Conservation (phyloP, 2,888 invertebrate species). For the Euzetes globulus region DNA sequence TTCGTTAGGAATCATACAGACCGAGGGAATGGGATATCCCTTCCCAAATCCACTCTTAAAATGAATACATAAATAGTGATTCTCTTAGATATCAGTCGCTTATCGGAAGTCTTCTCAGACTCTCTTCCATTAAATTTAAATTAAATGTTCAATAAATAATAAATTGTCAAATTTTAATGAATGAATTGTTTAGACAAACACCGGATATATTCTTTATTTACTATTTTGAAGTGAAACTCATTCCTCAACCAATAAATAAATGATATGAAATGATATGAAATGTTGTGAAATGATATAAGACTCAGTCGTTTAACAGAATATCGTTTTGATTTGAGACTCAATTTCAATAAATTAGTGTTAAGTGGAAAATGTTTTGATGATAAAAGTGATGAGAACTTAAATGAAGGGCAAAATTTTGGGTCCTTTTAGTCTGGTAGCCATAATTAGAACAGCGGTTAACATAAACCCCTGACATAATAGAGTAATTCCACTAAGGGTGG, state of each 20-base stretch:
- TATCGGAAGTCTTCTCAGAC: too few species aligned
- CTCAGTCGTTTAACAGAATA: too few species aligned
- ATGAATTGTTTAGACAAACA: background rate
- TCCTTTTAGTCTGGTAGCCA: constrained; percentile 37
- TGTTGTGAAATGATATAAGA: too few species aligned
- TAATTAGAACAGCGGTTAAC: constrained; percentile 38
- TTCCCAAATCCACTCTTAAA: too few species aligned
- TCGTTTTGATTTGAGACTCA: background rate
- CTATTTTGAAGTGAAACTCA: background rate
- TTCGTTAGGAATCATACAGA: background rate
- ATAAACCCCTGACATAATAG: constrained; percentile 39
- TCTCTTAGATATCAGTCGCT: too few species aligned
- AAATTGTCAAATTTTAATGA: background rate
- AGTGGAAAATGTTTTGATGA: background rate
- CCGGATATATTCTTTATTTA: background rate
- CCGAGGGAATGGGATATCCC: too few species aligned
- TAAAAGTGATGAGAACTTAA: background rate
- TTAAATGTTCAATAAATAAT: background rate
- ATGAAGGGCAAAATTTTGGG: background rate
- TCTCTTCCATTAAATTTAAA: too few species aligned
- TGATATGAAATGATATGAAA: too few species aligned
- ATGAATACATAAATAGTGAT: too few species aligned
- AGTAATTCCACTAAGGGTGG: constrained; percentile 39
- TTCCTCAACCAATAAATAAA: background rate
- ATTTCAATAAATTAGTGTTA: background rate